Evolutionary conservation across 2,113 vertebrate species (phyloP).

Genomic region (Sclerurus mexicanus): DNA sequence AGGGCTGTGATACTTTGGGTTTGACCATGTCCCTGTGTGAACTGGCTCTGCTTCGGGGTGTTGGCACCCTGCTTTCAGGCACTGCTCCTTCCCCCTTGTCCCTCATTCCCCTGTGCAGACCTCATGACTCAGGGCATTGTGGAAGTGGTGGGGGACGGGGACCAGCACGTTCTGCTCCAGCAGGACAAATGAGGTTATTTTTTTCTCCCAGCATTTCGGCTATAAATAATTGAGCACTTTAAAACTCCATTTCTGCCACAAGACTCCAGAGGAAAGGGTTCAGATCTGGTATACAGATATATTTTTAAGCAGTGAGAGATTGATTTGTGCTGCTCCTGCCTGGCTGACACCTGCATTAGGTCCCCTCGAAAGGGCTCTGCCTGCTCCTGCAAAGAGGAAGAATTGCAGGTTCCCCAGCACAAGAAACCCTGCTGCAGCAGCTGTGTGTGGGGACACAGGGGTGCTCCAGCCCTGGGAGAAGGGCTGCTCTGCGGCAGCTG

Average conservation of each 20-base stretch:
- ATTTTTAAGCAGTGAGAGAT: constrained; percentile 48
- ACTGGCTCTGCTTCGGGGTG: neutral
- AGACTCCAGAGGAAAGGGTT: constrained; percentile 55
- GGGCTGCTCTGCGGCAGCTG: neutral
- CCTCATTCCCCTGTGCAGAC: neutral
- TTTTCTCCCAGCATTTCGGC: constrained; percentile 34
- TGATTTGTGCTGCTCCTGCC: constrained; percentile 45
- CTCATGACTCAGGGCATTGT: neutral
- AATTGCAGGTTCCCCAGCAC: neutral
- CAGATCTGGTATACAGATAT: constrained; percentile 41
- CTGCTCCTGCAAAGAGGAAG: constrained; percentile 6
- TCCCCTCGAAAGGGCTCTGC: constrained; percentile 15
- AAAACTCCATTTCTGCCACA: constrained; percentile 61
- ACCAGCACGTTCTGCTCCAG: neutral
- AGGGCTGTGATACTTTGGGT: neutral
- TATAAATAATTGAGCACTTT: constrained; percentile 70
- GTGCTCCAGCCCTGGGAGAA: neutral
- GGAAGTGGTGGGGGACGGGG: neutral
- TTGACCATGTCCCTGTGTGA: neutral
- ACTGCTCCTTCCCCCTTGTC: neutral
- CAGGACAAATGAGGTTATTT: constrained; percentile 49
- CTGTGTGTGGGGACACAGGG: neutral
- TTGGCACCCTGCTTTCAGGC: neutral
- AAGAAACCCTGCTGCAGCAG: neutral
- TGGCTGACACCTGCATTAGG: constrained; percentile 15